Evolutionary conservation across 2,797 vertebrate species (phyloP).

Genomic region (Onychomys leucogaster): DNA sequence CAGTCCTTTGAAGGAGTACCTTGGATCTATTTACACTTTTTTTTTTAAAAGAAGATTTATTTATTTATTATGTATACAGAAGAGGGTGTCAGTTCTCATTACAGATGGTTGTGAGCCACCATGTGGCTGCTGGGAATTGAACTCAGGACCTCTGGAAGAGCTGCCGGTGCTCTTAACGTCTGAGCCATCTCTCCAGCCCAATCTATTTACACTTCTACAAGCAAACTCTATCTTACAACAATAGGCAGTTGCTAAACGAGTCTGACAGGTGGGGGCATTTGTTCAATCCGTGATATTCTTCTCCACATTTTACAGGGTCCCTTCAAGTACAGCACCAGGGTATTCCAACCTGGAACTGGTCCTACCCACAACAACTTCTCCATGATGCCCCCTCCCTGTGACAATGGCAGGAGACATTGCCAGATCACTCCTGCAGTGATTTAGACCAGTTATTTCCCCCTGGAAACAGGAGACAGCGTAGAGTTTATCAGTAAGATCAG

Average conservation of each 20-base stretch:
- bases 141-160: too few relatives aligned
- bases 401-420: background rate
- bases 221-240: background rate
- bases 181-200: too few relatives aligned
- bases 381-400: too few relatives aligned
- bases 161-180: too few relatives aligned
- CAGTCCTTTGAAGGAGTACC: background rate
- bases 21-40: background rate
- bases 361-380: background rate
- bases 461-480: background rate
- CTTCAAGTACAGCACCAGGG: background rate
- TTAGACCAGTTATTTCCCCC: background rate
- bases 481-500: background rate
- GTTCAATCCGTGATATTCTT: background rate
- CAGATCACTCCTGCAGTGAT: fast-evolving
- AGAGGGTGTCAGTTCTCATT: too few relatives aligned
- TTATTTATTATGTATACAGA: too few relatives aligned
- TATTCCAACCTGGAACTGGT: background rate
- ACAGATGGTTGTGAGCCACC: too few relatives aligned
- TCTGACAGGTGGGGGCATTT: background rate
- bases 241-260: background rate
- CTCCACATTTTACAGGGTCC: background rate
- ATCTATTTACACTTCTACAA: background rate
- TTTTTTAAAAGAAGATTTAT: too few relatives aligned
- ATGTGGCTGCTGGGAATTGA: too few relatives aligned